Conservation (phyloP, 2,797 vertebrate species). For the Smutsia gigantea region DNA sequence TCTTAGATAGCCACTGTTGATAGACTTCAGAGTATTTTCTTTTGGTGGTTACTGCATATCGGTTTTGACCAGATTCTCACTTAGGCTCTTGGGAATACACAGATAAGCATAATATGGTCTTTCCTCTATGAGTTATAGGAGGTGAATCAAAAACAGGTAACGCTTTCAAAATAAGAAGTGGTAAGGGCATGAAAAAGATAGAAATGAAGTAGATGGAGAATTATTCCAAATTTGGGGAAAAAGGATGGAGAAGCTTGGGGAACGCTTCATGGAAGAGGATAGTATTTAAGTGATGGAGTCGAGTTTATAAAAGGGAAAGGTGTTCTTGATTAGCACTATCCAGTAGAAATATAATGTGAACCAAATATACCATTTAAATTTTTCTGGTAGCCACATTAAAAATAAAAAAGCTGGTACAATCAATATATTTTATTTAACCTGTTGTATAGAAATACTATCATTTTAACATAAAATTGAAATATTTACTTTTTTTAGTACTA, state of each 20-base stretch:
- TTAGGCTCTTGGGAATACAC: slow-evolving; percentile 6
- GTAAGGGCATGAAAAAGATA: neutral
- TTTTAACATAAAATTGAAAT: neutral
- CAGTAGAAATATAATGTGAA: slow-evolving; percentile 24
- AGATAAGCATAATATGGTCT: neutral
- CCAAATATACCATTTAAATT: neutral
- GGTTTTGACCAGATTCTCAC: slow-evolving; percentile 47
- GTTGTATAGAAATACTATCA: neutral
- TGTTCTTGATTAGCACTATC: neutral
- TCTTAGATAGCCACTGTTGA: neutral
- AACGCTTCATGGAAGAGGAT: neutral
- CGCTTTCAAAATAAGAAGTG: neutral
- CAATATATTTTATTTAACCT: slow-evolving; percentile 29
- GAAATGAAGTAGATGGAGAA: neutral
- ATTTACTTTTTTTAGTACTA: neutral
- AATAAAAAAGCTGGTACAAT: slow-evolving; percentile 5
- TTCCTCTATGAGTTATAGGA: neutral
- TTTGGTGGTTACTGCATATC: slow-evolving; percentile 8
- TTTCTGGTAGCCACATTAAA: neutral
- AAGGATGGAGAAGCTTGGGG: neutral
- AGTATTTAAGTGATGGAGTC: slow-evolving; percentile 40
- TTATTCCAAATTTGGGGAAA: neutral
- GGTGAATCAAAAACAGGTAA: neutral
- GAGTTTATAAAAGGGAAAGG: neutral
- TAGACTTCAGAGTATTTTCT: slow-evolving; percentile 8